phyloP scores from a whole-genome alignment of 1,140 invertebrate genomes.

The Lepidurus couesii region DNA sequence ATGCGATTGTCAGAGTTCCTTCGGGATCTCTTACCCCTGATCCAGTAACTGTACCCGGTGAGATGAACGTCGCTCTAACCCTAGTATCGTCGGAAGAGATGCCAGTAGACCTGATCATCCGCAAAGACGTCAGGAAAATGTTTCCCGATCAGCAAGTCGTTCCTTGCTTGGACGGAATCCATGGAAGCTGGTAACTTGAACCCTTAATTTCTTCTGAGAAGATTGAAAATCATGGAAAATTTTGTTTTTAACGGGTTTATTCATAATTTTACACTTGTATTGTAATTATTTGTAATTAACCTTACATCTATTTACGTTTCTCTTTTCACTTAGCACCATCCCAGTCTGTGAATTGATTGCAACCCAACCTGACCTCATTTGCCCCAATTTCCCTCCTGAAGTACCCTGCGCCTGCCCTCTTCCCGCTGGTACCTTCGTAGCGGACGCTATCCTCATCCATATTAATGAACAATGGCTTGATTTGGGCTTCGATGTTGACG shows the following conservation, averaged over 20 bases:
- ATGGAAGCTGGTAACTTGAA: constrained; percentile 21
- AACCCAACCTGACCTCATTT: constrained; percentile 26
- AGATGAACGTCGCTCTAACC: neutral
- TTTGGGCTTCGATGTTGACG: constrained; percentile 15
- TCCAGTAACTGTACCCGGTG: constrained; percentile 5
- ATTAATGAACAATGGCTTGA: neutral
- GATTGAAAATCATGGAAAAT: neutral
- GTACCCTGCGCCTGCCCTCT: constrained; percentile 27
- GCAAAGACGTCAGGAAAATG: neutral
- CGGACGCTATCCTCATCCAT: neutral
- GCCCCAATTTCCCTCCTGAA: constrained; percentile 24
- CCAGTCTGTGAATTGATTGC: neutral
- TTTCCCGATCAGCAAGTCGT: neutral
- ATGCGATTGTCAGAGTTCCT: neutral
- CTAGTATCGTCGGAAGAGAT: neutral
- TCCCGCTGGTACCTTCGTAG: neutral
- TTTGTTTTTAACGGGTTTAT: no score
- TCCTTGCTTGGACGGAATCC: constrained; percentile 24
- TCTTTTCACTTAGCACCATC: constrained; percentile 25
- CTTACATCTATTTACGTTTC: neutral
- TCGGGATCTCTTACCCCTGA: neutral
- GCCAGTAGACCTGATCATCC: neutral
- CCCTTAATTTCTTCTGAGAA: neutral
- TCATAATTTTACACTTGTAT: no score
- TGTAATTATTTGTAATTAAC: no score